Evolutionary conservation across 2,113 vertebrate genomes (phyloP), one percentile per base, ranked within the genome.

Genomic region (Ochotona curzoniae): DNA sequence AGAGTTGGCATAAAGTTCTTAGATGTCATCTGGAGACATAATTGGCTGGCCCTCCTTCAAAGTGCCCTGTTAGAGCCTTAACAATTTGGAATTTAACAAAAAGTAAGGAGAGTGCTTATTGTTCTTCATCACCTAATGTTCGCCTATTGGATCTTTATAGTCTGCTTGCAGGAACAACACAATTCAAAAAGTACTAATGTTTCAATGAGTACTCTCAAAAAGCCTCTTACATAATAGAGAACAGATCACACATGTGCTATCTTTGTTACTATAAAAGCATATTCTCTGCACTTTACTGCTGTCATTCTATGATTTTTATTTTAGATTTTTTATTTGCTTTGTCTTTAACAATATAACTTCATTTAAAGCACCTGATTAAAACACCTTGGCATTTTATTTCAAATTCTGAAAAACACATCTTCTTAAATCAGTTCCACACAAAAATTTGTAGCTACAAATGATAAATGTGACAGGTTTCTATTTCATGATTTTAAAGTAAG

Each of bases 401-500:
- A 10, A 73, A 76, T 17, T 81, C 44, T 20, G 10, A 91, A 57
- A 82, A 69, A 32, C 4, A 17, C 11, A 32, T 84, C 26, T 84
- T 81, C 12, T 38, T 78, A 75, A 13, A 1, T 64, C 5, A 64
- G 66, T 70, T 95, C 25, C 80, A 51, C 38, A 75, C 10, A 84
- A 47, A 87, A 92, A 75, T 51, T 47, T 94, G 66, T 84, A 92
- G 75, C 44, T 75, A 2, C 38, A 94, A 80, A 38, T 71, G n/a
- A 66, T 89, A 74, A 83, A 51, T 51, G 47, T 35, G 63, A 57
- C 11, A 89, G 21, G 2, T 44, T 8, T 81, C 3, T 92, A 71
- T 90, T 92, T 92, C 79, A 57, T 3, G 84, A 60, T 70, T 87
- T 92, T 75, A 91, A 82, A 85, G 69, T 26, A 79, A 83, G 76